A percentile compares a stretch with the other conserved stretches of the same genome.
Evolutionary conservation across 1,140 invertebrate genomes (phyloP).

Genomic region (Lamellibrachia luymesi): DNA sequence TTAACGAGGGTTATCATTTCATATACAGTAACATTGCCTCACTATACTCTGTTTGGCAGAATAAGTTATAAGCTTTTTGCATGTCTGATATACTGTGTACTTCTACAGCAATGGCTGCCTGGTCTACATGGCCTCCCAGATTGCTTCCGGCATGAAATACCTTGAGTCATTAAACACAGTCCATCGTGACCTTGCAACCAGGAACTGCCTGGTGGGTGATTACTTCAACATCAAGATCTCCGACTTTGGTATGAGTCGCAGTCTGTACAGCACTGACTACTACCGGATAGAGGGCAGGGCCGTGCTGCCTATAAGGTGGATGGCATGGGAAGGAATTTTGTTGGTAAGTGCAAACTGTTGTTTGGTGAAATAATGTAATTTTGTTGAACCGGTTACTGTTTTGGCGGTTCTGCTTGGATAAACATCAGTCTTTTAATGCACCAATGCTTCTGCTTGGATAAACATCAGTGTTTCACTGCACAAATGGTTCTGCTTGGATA

Average conservation of each 20-base stretch:
- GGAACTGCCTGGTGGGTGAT: slow-evolving; percentile 83
- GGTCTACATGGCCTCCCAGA: slow-evolving; percentile 79
- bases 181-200: slow-evolving; percentile 73
- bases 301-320: slow-evolving; percentile 82
- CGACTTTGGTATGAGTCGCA: slow-evolving; percentile 87
- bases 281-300: slow-evolving; percentile 74
- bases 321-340: slow-evolving; percentile 83
- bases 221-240: slow-evolving; percentile 85
- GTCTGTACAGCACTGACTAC: slow-evolving; percentile 73
- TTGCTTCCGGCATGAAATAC: slow-evolving; percentile 86
- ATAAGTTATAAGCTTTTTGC: background rate
- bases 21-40: background rate
- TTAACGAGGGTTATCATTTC: no score
- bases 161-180: slow-evolving; percentile 77
- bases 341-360: slow-evolving; percentile 63
- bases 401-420: background rate
- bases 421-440: background rate
- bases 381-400: slow-evolving; percentile 35
- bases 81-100: background rate
- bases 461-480: background rate
- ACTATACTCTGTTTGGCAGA: background rate
- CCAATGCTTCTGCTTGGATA: background rate
- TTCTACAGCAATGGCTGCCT: slow-evolving; percentile 72
- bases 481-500: background rate
- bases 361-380: slow-evolving; percentile 27